These are phyloP conservation scores for Canis aureus DNA, from an alignment of 2,113 vertebrate species.

Conservation along the genomic window DNA sequence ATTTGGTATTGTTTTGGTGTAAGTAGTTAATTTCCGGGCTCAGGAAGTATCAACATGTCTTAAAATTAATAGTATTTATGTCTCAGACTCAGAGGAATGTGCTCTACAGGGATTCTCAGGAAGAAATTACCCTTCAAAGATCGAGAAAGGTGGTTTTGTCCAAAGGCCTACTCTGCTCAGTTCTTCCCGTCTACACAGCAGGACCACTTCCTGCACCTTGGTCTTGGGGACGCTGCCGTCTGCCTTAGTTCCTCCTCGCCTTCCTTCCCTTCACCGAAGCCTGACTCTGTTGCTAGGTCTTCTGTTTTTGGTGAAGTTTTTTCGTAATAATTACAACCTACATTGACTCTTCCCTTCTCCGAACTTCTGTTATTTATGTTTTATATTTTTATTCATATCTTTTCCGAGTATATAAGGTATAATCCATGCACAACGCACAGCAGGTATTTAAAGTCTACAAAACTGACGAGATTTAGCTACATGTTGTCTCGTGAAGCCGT, in stretches of 20 bases:
- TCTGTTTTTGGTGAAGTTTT: neutral
- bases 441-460: neutral
- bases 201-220: neutral
- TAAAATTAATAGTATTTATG: slow-evolving; percentile 7
- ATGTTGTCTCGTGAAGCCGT: neutral
- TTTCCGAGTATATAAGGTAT: neutral
- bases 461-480: neutral
- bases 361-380: neutral
- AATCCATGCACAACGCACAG: neutral
- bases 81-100: slow-evolving; percentile 7
- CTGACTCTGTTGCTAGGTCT: neutral
- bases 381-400: slow-evolving; percentile 4
- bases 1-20: slow-evolving; percentile 7
- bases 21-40: neutral
- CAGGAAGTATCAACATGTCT: neutral
- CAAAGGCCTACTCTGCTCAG: neutral
- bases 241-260: neutral
- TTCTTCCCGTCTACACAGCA: neutral
- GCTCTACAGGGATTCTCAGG: slow-evolving; percentile 24
- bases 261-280: neutral
- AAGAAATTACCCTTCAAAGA: slow-evolving; percentile 22
- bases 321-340: neutral
- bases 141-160: neutral
- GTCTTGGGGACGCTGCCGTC: neutral
- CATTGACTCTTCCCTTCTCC: neutral